These are phyloP conservation scores for Aptenodytes patagonicus DNA, from an alignment of 2,113 vertebrate species.

Conservation along the genomic window DNA sequence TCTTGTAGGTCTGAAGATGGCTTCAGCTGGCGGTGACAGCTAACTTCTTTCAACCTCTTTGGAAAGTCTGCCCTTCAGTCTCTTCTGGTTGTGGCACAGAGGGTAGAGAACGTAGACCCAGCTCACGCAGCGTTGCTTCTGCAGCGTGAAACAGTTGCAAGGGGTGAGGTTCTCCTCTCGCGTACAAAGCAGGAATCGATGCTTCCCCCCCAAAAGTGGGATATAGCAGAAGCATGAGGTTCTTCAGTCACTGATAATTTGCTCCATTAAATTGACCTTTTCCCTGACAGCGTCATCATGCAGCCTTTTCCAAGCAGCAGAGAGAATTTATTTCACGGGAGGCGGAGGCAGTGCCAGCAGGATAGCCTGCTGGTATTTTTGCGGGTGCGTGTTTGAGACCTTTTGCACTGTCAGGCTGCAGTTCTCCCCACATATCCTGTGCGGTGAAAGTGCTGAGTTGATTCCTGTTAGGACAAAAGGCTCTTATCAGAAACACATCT, in stretches of 20 bases:
- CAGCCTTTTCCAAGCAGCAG: neutral
- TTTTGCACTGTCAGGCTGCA: neutral
- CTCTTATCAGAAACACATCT: neutral
- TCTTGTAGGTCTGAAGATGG: neutral
- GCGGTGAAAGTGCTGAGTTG: neutral
- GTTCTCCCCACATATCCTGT: neutral
- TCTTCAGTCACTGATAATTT: neutral
- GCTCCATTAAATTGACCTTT: neutral
- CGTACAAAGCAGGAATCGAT: neutral
- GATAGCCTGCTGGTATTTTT: neutral
- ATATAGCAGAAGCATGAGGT: neutral
- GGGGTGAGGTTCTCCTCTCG: neutral
- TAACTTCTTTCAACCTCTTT: neutral
- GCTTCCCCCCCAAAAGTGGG: neutral
- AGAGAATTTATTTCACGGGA: neutral
- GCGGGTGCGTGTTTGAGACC: neutral
- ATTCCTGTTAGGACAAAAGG: conserved; percentile 1
- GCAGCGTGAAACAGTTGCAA: fast-evolving
- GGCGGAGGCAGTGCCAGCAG: neutral
- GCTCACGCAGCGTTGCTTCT: neutral
- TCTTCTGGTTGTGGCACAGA: neutral
- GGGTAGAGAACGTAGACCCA: neutral
- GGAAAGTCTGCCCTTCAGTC: neutral
- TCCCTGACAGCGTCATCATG: neutral
- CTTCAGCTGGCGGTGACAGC: neutral